phyloP scores from a whole-genome alignment of 2,888 invertebrate species.

The Eilema griseolum region DNA sequence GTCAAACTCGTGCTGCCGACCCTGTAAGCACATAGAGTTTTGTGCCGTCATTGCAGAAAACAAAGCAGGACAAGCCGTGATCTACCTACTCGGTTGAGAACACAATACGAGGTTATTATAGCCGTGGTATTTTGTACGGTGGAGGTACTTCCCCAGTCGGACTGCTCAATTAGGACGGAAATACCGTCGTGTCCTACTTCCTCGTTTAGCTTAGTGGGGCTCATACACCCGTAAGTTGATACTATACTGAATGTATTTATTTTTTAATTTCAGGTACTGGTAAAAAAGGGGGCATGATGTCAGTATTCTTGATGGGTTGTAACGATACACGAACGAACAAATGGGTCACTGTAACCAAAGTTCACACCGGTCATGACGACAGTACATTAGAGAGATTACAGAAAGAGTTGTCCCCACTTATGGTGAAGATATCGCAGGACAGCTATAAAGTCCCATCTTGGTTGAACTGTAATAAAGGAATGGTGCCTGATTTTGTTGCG shows the following conservation, averaged over 20 bases:
- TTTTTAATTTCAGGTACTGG: slow-evolving; percentile 88
- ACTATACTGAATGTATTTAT: neutral
- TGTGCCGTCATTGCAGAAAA: no score
- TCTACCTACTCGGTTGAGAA: no score
- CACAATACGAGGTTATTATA: no score
- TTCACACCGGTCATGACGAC: slow-evolving; percentile 96
- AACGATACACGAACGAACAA: slow-evolving; percentile 88
- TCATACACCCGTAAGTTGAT: no score
- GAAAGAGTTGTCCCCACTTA: slow-evolving; percentile 84
- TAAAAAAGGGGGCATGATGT: slow-evolving; percentile 96
- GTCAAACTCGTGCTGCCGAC: no score
- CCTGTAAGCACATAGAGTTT: no score
- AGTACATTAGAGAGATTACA: slow-evolving; percentile 93
- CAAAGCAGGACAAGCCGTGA: no score
- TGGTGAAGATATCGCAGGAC: slow-evolving; percentile 94
- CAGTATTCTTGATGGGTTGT: slow-evolving; percentile 97
- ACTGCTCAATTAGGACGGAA: no score
- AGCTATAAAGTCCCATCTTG: slow-evolving; percentile 91
- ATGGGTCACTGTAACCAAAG: slow-evolving; percentile 98
- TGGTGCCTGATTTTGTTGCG: slow-evolving; percentile 96
- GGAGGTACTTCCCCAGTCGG: no score
- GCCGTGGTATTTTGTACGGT: no score
- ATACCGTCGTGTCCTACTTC: no score
- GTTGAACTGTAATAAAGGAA: slow-evolving; percentile 93
- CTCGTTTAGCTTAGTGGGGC: no score